Base-by-base conservation (phyloP, 2,113 vertebrate genomes). In the Aegotheles bennettii region DNA sequence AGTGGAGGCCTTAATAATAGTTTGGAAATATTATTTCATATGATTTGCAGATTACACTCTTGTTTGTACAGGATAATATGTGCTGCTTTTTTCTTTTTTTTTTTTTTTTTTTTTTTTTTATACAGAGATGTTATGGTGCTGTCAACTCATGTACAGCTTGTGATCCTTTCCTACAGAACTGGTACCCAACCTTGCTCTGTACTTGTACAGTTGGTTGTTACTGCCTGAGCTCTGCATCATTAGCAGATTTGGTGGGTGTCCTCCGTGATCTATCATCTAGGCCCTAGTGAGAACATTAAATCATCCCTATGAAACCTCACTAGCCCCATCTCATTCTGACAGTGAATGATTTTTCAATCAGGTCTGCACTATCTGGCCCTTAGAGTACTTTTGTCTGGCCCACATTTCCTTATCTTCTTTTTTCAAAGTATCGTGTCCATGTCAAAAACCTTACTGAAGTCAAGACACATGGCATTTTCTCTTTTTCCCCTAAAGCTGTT, bases 361-460 rank as follows among this genome's bases (percentile, higher is more conserved):
- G 70, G 29, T 35, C 78, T 90, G 20, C 18, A 26, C n/a, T 84
- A 54, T 69, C 53, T 85, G 78, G 80, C 42, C 74, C 88, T 53
- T 80, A 29, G 15, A 93, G 50, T 90, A 69, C 29, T 69, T 91
- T 76, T 68, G 48, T 60, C 67, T 74, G 71, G 35, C 45, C 68
- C 45, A 33, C 28, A 35, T 83, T 77, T 92, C 75, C 79, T 83
- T 87, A 42, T 64, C 50, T 88, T 84, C 84, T 87, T 89, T n/a
- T 96, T 89, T 57, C 35, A 54, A 80, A 92, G 67, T 48, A 85
- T 71, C 63, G 17, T n/a, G 35, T 86, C 79, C 85, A 16, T 73
- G 75, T 77, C 75, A 90, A 90, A 94, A 96, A 28, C 26, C n/a
- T 80, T 73, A 65, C 70, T 64, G 61, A 90, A 94, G 65, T 76